Percentiles rank a stretch among this genome's conserved stretches.
These are phyloP conservation scores for Nymphalis urticae DNA, from an alignment of 2,888 invertebrate genomes.

Conservation along the genomic window DNA sequence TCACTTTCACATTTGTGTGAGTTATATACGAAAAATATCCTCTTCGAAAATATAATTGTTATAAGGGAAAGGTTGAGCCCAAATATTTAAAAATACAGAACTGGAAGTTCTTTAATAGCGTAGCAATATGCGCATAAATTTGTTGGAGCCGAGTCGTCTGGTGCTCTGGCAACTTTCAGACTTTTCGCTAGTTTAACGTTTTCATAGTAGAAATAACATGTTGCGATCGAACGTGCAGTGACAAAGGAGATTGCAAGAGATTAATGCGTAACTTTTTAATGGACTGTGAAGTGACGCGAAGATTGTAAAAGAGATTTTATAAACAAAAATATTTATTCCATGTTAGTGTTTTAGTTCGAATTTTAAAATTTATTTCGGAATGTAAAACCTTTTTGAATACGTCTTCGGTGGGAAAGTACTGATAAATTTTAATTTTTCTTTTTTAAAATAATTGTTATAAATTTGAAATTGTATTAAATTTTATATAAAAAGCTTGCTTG, in stretches of 20 bases:
- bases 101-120: conserved; percentile 24
- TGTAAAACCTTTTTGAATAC: not conserved
- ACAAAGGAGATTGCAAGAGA: not conserved
- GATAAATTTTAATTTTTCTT: no score
- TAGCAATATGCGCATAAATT: conserved; percentile 73
- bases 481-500: no score
- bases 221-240: not conserved
- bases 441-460: no score
- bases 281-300: not conserved
- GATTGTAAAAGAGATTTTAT: not conserved
- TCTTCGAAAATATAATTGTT: not conserved
- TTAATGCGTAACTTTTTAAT: conserved; percentile 7
- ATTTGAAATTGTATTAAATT: no score
- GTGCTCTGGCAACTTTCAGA: conserved; percentile 37
- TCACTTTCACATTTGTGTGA: no score
- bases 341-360: no score
- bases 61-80: not conserved
- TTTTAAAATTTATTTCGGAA: no score
- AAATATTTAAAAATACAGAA: conserved; percentile 10
- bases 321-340: no score
- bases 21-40: no score
- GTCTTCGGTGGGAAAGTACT: not conserved
- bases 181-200: conserved; percentile 30
- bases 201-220: conserved; percentile 27
- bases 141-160: conserved; percentile 39